Evolutionary conservation across 2,888 invertebrate species (phyloP), one percentile per base, ranked within the genome.

Genomic region (Deladenus siricidicola): DNA sequence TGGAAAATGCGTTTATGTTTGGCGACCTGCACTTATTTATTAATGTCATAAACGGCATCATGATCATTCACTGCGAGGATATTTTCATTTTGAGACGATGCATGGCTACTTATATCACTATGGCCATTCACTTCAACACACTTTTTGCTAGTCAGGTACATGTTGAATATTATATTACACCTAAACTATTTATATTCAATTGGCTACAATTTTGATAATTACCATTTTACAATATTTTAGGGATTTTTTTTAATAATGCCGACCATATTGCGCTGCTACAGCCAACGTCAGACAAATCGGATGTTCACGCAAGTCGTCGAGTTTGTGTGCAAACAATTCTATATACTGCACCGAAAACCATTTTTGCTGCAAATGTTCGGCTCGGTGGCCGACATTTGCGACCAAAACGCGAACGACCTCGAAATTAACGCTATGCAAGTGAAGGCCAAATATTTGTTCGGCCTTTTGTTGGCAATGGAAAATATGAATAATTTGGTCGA

Each of bases 271-370:
- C 89, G 93, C 82, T 88, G 96, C 58, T 99, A 98, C 81, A 91
- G 93, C 2, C 90, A 92, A 76, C 92, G 94, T 81, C 96, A 94
- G 56, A 92, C 93, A 0, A 98, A 99, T 81, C 88, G 88, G 78
- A 83, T 94, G 24, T 88, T 98, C 1, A 90, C 90, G 4, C 88
- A 90, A 0, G 92, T 94, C 0, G 89, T 98, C 57, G 94, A 98
- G 80, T 98, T 94, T 80, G 90, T 93, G 0, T 94, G 94, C 17
- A 92, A 94, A 78, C 96, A 98, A 79, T 96, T 99, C 81, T 99
- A 96, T 81, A 84, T 96, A 61, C 85, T 99, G 80, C 98, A 99
- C 79, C 85, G 98, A 54, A 96, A 96, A 79, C 96, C 96, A 1
- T 98, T 98, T 39, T 49, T 61, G 42, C 28, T 61, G 23, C 62